These are phyloP conservation scores for Drosophila rufa DNA, from an alignment of 1,140 invertebrate genomes.

Conservation along the genomic window DNA sequence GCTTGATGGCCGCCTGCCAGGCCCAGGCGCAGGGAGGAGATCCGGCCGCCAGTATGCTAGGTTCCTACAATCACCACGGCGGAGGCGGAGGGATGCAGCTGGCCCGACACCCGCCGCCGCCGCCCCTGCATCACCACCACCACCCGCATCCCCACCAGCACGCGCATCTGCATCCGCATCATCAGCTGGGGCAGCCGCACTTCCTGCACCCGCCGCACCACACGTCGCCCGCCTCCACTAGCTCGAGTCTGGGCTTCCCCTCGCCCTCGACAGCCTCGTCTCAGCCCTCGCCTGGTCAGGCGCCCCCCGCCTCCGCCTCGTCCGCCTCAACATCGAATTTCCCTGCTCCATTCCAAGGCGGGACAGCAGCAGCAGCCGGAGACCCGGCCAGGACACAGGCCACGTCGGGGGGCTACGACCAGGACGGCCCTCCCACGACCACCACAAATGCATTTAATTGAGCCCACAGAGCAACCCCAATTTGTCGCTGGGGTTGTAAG, in stretches of 20 bases:
- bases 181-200: slow-evolving; percentile 43
- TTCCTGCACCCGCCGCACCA: slow-evolving; percentile 54
- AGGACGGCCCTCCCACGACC: slow-evolving; percentile 71
- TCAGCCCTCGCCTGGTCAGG: slow-evolving; percentile 82
- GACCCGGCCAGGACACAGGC: slow-evolving; percentile 21
- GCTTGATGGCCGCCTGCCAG: slow-evolving; percentile 93
- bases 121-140: slow-evolving; percentile 50
- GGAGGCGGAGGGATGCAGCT: slow-evolving; percentile 45
- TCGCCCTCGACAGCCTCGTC: slow-evolving; percentile 73
- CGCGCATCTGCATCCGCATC: slow-evolving; percentile 47
- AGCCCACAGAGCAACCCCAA: slow-evolving; percentile 64
- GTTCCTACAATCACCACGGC: slow-evolving; percentile 75
- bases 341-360: slow-evolving; percentile 30
- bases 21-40: slow-evolving; percentile 88
- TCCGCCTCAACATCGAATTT: slow-evolving; percentile 36
- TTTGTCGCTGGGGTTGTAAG: slow-evolving; percentile 48
- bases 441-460: slow-evolving; percentile 84
- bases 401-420: slow-evolving; percentile 74
- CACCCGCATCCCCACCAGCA: slow-evolving; percentile 72
- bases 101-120: slow-evolving; percentile 30
- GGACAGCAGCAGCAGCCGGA: slow-evolving; percentile 8
- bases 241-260: slow-evolving; percentile 79
- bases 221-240: slow-evolving; percentile 61
- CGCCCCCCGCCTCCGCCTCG: slow-evolving; percentile 80
- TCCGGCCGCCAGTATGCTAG: slow-evolving; percentile 73